phyloP scores from a whole-genome alignment of 2,888 invertebrate species.

The Hesperia comma region DNA sequence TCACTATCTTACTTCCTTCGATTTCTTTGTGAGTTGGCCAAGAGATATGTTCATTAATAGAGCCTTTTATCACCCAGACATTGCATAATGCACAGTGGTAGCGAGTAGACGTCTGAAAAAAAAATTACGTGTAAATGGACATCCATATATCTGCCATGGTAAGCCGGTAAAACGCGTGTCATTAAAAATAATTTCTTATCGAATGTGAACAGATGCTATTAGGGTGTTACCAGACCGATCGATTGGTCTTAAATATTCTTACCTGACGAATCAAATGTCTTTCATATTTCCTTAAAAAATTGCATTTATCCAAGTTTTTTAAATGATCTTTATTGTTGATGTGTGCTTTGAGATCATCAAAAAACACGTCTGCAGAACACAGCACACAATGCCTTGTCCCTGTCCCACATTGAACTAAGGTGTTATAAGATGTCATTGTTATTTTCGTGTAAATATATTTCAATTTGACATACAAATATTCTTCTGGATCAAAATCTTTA shows the following conservation, averaged over 20 bases:
- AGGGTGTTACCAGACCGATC: too few species aligned
- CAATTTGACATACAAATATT: slow-evolving; percentile 46
- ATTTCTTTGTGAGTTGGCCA: slow-evolving; percentile 43
- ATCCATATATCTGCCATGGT: too few species aligned
- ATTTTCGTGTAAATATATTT: slow-evolving; percentile 46
- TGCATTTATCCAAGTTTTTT: slow-evolving; percentile 44
- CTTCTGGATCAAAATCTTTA: slow-evolving; percentile 41
- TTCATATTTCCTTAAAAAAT: slow-evolving; percentile 50
- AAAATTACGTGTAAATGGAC: too few species aligned
- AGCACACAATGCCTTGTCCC: slow-evolving; percentile 46
- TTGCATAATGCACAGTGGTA: slow-evolving; percentile 59
- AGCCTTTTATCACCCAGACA: slow-evolving; percentile 44
- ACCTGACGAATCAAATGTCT: slow-evolving; percentile 56
- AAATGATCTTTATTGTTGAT: slow-evolving; percentile 41
- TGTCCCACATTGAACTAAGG: slow-evolving; percentile 44
- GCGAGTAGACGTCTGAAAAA: slow-evolving; percentile 48
- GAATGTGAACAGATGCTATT: too few species aligned
- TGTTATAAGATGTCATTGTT: slow-evolving; percentile 41
- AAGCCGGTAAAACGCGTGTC: too few species aligned
- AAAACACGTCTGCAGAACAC: slow-evolving; percentile 32
- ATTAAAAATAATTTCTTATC: not conserved
- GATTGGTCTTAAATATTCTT: too few species aligned
- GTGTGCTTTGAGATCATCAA: slow-evolving; percentile 38
- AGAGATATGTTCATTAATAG: slow-evolving; percentile 42
- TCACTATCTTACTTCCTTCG: slow-evolving; percentile 26